Base-by-base conservation (phyloP, 2,888 invertebrate species). In the Timandra comae region DNA sequence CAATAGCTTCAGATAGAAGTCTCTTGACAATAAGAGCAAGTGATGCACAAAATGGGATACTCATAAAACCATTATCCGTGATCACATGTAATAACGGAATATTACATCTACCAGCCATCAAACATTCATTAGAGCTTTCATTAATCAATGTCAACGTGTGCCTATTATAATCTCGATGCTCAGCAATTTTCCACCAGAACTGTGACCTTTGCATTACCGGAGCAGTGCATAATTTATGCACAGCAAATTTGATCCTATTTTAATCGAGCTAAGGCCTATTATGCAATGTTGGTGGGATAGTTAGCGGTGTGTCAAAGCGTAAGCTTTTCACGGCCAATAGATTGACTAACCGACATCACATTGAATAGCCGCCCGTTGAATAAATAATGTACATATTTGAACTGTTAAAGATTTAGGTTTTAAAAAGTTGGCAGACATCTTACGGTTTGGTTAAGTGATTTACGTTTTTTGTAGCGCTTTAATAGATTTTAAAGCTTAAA, bases 271-370 rank as follows among this genome's bases (percentile, higher is more conserved):
- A 64, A 38, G 51, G 59, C 54, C 27, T 28, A 35, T 38, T 49
- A 44, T 45, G 3, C 29, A 8, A 35, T 47, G 41, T 7, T 27
- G 5, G 22, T 13, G 8, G 8, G n/a, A 11, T 29, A 13, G 30
- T 32, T 43, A 30, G 30, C 26, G 27, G 36, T 38, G 34, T 43
- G 43, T 41, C 35, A 40, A 41, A 43, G 39, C 36, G 46, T 44
- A 40, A 35, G 38, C 37, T 41, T 61, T 67, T 71, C 69, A 71
- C 62, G 70, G 70, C 49, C 67, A 63, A 31, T 63, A 61, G 61
- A 55, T 55, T 52, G 53, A 49, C 49, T 54, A 35, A 46, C 39
- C 41, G 50, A 27, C 38, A 6, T 16, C 4, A 16, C 6, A 16
- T 5, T 16, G 4, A 16, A 16, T 16, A 16, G 16, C 3, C 6